Evolutionary conservation across 2,888 invertebrate species (phyloP), one percentile per base, ranked within the genome.

Genomic region (Amblyjoppa proteus): DNA sequence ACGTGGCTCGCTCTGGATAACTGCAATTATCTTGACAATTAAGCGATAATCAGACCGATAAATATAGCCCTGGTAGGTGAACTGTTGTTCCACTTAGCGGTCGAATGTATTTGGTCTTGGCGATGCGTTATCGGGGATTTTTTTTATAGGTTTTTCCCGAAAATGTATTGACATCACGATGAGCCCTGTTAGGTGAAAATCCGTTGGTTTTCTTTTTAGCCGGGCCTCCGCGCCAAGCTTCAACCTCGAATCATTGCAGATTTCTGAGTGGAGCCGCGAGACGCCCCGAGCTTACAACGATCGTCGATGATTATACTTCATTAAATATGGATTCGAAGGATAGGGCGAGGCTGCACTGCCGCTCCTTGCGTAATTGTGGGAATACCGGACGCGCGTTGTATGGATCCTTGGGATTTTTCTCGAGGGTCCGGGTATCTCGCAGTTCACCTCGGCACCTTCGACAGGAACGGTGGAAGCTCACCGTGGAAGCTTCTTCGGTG

Each of bases 361-460:
- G 86, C 81, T 56, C 84, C 85, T 92, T 91, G 88, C 90, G 91
- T 93, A 93, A 92, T 92, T 91, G 93, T 93, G 93, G 92, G 93
- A 93, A 90, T 90, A 85, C 86, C 85, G 89, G 85, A 89, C 79
- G 56, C 71, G 76, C 25, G 70, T 16, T 31, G 61, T 82, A 93
- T 89, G 90, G 90, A 89, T 89, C 88, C 89, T 89, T 86, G 85
- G 71, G 83, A 87, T 80, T 84, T 82, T 79, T 70, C 84, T 77
- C 76, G 53, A 68, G 68, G 76, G 78, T 41, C 77, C 53, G 51
- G 58, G 74, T 80, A 77, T 61, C 77, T 71, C 64, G 61, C 69
- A 25, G 38, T 56, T 71, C 74, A 51, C 41, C 58, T 58, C 74
- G n/a, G 45, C 25, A 28, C 53, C 49, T 81, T 78, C 71, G 16